Base-by-base conservation (phyloP, 35 echinoderm and acorn worm genomes). In the Chiridota heheva region DNA sequence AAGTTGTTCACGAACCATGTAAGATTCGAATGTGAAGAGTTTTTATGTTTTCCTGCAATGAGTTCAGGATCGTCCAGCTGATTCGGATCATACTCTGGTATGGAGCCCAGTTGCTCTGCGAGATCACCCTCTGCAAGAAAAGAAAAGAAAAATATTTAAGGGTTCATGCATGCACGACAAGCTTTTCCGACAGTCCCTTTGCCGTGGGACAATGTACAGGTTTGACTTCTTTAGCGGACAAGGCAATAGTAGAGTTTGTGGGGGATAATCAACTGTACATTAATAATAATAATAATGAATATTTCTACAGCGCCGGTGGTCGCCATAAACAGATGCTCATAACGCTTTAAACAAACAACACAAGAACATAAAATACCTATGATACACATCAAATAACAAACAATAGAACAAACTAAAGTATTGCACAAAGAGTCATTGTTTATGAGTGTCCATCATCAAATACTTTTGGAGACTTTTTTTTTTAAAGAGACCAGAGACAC, bases 21-120 rank as follows among this genome's bases (percentile, higher is more conserved):
- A 98, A 6, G 95, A 98, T 30, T 84, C 48, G 41, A 98, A 92
- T 18, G 90, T 78, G 20, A 98, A 56, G 26, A 98, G 72, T 62
- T 91, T 98, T 91, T 85, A 43, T 98, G 95, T 68, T 98, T 98
- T 29, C 95, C 95, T 12, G 90, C 59, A 76, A 86, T 91, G 27
- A 98, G 44, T 60, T 91, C 95, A 17, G 95, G 89, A 33, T 98
- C 89, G 82, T 98, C 95, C 67, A 98, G 48, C 39, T 86, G 67
- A 42, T 68, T 87, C 16, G 95, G 95, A 58, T 98, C 89, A 82
- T 98, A 98, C 7, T 73, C 44, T 22, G 53, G 69, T 22, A 76
- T 28, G 42, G 35, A 77, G 69, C 56, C 8, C 26, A 76, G 51
- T 22, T 58, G 17, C 60, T 82, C 40, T 88, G 63, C 33, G 69